Percentiles rank a stretch among this genome's conserved stretches.
These are phyloP conservation scores for Emydura subglobosa DNA, from an alignment of 2,113 vertebrate genomes.

Conservation along the genomic window DNA sequence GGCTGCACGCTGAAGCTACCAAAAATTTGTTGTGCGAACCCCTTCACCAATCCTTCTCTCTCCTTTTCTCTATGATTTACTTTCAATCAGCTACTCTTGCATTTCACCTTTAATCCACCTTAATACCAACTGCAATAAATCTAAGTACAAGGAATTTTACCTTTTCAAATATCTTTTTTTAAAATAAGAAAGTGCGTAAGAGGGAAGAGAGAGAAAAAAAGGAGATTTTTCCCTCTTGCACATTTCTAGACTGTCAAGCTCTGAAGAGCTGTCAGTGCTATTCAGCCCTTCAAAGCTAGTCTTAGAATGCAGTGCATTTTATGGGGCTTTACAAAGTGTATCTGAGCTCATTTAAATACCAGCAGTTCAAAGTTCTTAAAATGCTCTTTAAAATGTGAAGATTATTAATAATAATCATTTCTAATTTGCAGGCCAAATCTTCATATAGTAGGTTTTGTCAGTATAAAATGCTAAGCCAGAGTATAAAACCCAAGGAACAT, in stretches of 20 bases:
- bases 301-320: constrained; percentile 35
- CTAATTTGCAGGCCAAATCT: constrained; percentile 54
- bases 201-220: not conserved
- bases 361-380: constrained; percentile 64
- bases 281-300: constrained; percentile 32
- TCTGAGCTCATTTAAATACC: constrained; percentile 49
- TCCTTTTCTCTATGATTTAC: not conserved
- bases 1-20: too few species aligned
- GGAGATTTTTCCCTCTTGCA: not conserved
- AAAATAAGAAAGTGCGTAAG: not conserved
- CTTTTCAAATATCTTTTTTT: not conserved
- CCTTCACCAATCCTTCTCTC: not conserved
- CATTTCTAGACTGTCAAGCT: constrained; percentile 26
- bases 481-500: constrained; percentile 43
- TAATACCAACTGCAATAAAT: not conserved
- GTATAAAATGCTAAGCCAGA: constrained; percentile 15
- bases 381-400: constrained; percentile 21
- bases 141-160: not conserved
- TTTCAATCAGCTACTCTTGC: not conserved
- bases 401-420: constrained; percentile 68
- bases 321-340: constrained; percentile 46
- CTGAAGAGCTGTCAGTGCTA: constrained; percentile 19
- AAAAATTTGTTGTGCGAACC: too few species aligned
- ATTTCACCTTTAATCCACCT: not conserved
- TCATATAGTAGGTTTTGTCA: constrained; percentile 28